Evolutionary conservation across 23 tunicate species (phyloP), one percentile per base, ranked within the genome.

Genomic region (Halocynthia roretzi): DNA sequence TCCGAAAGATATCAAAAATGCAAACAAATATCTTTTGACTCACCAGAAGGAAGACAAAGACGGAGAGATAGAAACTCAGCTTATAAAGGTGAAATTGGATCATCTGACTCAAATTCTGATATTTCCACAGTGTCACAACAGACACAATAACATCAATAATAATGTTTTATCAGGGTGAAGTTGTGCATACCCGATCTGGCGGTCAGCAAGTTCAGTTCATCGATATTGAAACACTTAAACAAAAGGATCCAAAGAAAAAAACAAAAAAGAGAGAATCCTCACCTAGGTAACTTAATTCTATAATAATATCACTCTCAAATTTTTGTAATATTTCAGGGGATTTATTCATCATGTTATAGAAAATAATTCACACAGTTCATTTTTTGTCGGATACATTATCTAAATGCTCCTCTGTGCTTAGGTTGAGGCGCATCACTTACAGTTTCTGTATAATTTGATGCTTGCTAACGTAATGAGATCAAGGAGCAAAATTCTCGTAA

Each of bases 151-250:
- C 44, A 31, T 31, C 44, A 31, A 31, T 31, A 31, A 31, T 31
- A 1, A 31, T 31, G 4, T 71, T 53, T 52, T 52, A 52, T 40
- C n/a, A 88, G 83, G 99, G 99, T 54, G 96, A 96, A 51, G 99
- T 96, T 18, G 81, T 85, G 67, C 96, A 79, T 56, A 96, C 99
- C 8, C 81, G 93, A 22, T 68, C 93, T n/a, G 99, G 99, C 9
- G 99, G 99, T 8, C 91, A 85, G 56, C 99, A 96, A 76, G 99
- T 96, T 19, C 98, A 92, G 68, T 92, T 92, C 71, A 92, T 92
- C 18, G 98, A 92, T 65, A 83, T 92, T 56, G 98, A 92, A 68
- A 92, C 98, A 50, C 51, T 92, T 67, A 80, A 83, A 23, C 98
- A 92, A 79, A 71, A 76, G 56, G 90, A 92, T 61, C 98, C 98